Conservation (phyloP, 2,113 vertebrate genomes). For the Elephantulus edwardii region DNA sequence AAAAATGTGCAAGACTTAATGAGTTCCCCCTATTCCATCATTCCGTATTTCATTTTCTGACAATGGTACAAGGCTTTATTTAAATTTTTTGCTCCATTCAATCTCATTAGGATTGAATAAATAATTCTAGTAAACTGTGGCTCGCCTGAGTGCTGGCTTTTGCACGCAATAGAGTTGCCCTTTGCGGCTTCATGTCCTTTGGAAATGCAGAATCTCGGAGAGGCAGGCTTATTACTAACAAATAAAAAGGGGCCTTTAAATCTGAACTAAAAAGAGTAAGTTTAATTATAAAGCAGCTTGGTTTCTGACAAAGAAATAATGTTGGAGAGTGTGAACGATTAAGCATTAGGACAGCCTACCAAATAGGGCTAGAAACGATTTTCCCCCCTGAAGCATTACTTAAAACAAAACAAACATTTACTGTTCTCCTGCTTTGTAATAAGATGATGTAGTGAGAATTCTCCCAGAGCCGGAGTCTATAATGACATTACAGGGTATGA, state of each 20-base stretch:
- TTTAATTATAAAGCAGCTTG: not conserved
- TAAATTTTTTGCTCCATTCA: not conserved
- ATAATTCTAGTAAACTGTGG: not conserved
- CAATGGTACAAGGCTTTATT: not conserved
- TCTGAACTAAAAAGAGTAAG: constrained; percentile 18
- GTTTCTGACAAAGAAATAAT: not conserved
- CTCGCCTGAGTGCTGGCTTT: not conserved
- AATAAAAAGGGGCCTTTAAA: not conserved
- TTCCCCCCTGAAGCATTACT: not conserved
- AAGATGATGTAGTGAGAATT: not conserved
- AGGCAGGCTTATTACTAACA: not conserved
- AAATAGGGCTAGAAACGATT: not conserved
- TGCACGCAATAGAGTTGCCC: not conserved
- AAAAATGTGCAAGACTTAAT: not conserved
- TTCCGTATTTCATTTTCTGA: not conserved
- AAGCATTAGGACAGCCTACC: not conserved
- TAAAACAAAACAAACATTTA: not conserved
- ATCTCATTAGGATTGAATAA: not conserved
- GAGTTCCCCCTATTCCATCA: not conserved
- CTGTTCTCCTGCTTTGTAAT: not conserved
- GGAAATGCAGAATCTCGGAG: not conserved
- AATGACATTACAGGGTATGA: not conserved
- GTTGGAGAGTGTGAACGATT: not conserved
- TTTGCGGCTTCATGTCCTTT: not conserved
- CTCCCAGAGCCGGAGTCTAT: not conserved